Conservation (phyloP, 2,888 invertebrate species). For the Choreutis nemorana region DNA sequence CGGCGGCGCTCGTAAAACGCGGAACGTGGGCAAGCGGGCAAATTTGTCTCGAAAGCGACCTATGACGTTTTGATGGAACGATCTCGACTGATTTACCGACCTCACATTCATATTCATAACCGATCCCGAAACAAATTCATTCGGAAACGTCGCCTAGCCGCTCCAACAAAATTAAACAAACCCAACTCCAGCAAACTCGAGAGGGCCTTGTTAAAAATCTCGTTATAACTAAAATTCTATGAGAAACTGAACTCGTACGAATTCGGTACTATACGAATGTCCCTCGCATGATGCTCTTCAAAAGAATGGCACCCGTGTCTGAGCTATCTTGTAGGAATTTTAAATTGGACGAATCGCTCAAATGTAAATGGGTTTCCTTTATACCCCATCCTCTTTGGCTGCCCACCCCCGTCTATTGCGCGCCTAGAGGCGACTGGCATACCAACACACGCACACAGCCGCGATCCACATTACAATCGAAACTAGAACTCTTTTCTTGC, state of each 20-base stretch:
- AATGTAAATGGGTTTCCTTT: conserved; percentile 70
- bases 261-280: conserved; percentile 30
- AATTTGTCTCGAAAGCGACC: conserved; percentile 65
- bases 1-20: conserved; percentile 65
- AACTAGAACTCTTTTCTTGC: conserved; percentile 43
- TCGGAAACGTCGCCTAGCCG: too few species aligned
- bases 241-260: conserved; percentile 22
- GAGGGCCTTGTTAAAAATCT: too few species aligned
- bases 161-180: too few species aligned
- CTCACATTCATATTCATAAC: conserved; percentile 64
- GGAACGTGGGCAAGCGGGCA: conserved; percentile 64
- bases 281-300: conserved; percentile 55
- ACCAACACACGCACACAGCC: conserved; percentile 60
- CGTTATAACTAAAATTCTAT: conserved; percentile 29
- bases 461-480: conserved; percentile 43
- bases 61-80: conserved; percentile 66
- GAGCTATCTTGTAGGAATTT: conserved; percentile 68
- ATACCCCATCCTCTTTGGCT: conserved; percentile 63
- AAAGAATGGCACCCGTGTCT: conserved; percentile 66
- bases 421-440: conserved; percentile 65
- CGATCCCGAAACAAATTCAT: too few species aligned
- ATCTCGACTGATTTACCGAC: conserved; percentile 56
- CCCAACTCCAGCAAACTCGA: too few species aligned
- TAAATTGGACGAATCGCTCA: conserved; percentile 70
- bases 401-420: conserved; percentile 62